A percentile compares a stretch with the other conserved stretches of the same genome.
Evolutionary conservation across 2,888 invertebrate genomes (phyloP).

Genomic region (Orthosia gothica): DNA sequence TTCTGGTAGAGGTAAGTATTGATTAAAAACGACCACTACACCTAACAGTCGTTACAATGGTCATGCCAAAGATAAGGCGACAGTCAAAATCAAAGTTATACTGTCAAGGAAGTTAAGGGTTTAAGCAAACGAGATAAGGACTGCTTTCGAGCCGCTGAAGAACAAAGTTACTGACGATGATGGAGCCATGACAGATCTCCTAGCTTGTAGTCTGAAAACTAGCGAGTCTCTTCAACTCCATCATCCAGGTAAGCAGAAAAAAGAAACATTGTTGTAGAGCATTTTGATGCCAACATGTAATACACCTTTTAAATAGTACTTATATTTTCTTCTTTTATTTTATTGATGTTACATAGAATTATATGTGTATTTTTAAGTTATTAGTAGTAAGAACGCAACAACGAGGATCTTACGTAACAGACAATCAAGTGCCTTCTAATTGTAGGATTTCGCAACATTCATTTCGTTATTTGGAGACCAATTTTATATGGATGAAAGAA

Average conservation of each 20-base stretch:
- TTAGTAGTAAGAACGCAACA: not conserved
- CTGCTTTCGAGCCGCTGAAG: not conserved
- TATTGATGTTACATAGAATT: not conserved
- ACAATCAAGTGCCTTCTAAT: not conserved
- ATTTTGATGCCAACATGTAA: conserved; percentile 1
- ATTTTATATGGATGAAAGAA: too few relatives aligned
- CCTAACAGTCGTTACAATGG: not conserved
- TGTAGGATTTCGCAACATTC: not conserved
- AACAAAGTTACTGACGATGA: not conserved
- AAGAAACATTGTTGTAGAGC: not conserved
- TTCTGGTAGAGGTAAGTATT: conserved; percentile 23
- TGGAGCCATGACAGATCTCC: not conserved
- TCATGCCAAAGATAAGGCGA: not conserved
- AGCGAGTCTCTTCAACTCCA: not conserved
- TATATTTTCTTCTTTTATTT: not conserved
- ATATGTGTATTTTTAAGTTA: conserved; percentile 3
- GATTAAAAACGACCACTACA: conserved; percentile 15
- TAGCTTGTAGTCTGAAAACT: too few relatives aligned
- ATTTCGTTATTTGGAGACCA: not conserved
- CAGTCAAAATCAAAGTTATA: not conserved
- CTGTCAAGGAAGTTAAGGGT: not conserved
- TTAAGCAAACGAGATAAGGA: not conserved
- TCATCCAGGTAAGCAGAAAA: not conserved
- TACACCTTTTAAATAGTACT: conserved; percentile 17
- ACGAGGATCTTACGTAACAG: too few relatives aligned